Base-by-base conservation (phyloP, 2,888 invertebrate genomes). In the Leucophora obtusa region DNA sequence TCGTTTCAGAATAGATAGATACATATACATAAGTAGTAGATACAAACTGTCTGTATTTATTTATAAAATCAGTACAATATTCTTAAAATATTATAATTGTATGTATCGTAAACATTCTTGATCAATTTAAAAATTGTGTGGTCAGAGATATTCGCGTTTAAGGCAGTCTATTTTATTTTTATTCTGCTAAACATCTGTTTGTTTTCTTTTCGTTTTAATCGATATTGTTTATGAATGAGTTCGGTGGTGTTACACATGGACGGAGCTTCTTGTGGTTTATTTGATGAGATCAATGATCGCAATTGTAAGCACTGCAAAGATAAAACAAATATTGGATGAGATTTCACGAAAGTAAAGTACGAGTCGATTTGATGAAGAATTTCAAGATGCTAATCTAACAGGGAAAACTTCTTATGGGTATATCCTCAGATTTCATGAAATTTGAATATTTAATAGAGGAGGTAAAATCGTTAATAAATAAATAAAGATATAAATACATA, bases 91-190 rank as follows among this genome's bases (percentile, higher is more conserved):
- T 43, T 18, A 65, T 65, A 51, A 17, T 33, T 10, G 51, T 53
- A 28, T 28, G 17, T n/a, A n/a, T n/a, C n/a, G n/a, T n/a, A 58
- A 62, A 50, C 24, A 63, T 28, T 63, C 17, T n/a, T 54, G 66
- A 66, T 66, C 66, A 38, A 53, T 18, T 35, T 2, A 9, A 65
- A 33, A 65, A 66, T 21, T 66, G 54, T 66, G 43, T 66, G 66
- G 43, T 66, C 54, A 58, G 56, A 58, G 56, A 33, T 10, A n/a
- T 21, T 53, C 15, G 53, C 15, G 6, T 35, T 33, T 47, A 47
- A 47, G 43, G 14, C 43, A 14, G n/a, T 47, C 43, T 47, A 47
- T 47, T 47, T n/a, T 47, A 14, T 47, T n/a, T 47, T 47, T 47
- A 47, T 38, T 38, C 38, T 38, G 28, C n/a, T 21, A 56, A 18